These are phyloP conservation scores for Haemorhous mexicanus DNA, from an alignment of 2,113 vertebrate genomes.

Conservation along the genomic window DNA sequence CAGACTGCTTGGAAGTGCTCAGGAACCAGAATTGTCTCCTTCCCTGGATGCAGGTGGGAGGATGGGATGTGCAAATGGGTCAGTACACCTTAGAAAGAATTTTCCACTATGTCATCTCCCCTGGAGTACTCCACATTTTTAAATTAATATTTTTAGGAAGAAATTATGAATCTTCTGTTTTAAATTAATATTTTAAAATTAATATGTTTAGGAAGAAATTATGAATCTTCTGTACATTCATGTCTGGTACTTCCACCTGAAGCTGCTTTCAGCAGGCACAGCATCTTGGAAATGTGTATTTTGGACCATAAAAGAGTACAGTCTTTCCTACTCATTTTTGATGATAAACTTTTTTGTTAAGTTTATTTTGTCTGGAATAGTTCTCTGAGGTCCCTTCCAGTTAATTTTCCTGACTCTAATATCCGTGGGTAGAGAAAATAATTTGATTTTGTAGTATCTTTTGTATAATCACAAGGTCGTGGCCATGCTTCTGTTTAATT, in stretches of 20 bases:
- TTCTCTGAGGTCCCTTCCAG: not conserved
- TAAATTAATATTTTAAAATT: not conserved
- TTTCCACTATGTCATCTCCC: not conserved
- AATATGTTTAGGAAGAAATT: not conserved
- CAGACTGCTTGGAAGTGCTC: not conserved
- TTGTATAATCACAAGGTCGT: not conserved
- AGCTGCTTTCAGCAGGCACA: not conserved
- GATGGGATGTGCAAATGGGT: not conserved
- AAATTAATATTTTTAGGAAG: not conserved
- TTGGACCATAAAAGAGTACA: not conserved
- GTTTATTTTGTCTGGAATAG: not conserved
- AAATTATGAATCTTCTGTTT: not conserved
- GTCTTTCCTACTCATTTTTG: not conserved
- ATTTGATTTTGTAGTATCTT: not conserved
- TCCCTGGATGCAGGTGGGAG: not conserved
- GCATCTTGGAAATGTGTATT: not conserved
- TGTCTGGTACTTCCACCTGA: not conserved
- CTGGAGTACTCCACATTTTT: not conserved
- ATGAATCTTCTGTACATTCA: not conserved
- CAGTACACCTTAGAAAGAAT: not conserved
- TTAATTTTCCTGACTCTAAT: not conserved
- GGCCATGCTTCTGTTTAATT: not conserved
- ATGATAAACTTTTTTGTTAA: not conserved
- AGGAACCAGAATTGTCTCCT: fast-evolving
- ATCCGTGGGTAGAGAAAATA: not conserved